phyloP scores from a whole-genome alignment of 2,797 vertebrate genomes.

The Hippocampus kuda region DNA sequence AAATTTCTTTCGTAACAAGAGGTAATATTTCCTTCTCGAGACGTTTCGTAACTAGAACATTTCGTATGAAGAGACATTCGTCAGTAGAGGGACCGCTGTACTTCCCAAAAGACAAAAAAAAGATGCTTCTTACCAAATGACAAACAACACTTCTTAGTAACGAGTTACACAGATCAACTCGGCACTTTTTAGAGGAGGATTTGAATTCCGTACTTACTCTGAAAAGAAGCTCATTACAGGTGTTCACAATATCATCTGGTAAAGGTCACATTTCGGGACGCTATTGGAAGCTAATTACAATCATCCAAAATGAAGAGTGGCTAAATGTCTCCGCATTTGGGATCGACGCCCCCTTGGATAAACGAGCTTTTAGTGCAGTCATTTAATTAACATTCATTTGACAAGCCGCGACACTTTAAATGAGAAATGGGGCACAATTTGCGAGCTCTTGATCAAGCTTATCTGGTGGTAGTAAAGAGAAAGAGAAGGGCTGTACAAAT shows the following conservation, averaged over 20 bases:
- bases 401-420: neutral
- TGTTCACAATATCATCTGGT: neutral
- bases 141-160: neutral
- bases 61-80: too few relatives aligned
- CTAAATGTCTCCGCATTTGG: conserved; percentile 12
- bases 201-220: too few relatives aligned
- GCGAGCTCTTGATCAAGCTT: neutral
- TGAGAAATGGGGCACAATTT: neutral
- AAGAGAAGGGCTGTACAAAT: too few relatives aligned
- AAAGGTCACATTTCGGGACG: neutral
- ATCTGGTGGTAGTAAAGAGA: neutral
- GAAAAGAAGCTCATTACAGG: neutral
- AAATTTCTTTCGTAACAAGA: too few relatives aligned
- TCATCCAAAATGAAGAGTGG: conserved; percentile 15
- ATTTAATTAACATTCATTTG: conserved; percentile 8
- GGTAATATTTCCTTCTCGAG: too few relatives aligned
- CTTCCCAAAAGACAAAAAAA: neutral
- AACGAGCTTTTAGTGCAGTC: neutral
- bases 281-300: conserved; percentile 19
- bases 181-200: neutral
- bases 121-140: conserved; percentile 11
- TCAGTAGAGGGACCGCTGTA: neutral
- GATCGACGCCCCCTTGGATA: conserved; percentile 3
- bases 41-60: too few relatives aligned
- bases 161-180: neutral